Evolutionary conservation across 1,140 invertebrate genomes (phyloP), one percentile per base, ranked within the genome.

Genomic region (Lasioglossum baleicum): DNA sequence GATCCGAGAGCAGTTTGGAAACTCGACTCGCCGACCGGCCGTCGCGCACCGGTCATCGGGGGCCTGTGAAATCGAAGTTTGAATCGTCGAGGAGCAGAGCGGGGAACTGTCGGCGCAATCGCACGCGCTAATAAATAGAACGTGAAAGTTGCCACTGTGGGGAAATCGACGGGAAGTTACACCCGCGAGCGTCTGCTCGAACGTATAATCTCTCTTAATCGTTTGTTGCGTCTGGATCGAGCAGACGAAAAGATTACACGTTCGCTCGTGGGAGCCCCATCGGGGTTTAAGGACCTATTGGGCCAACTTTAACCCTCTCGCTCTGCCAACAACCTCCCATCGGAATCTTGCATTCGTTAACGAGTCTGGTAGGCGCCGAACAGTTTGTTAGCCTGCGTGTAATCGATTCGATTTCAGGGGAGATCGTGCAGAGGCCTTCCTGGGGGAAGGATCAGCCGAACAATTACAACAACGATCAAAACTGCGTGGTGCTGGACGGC

Each of bases 381-480:
- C 26, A 26, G 26, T 26, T 26, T 26, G 26, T 26, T 26, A 26
- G n/a, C n/a, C n/a, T n/a, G n/a, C n/a, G n/a, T n/a, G n/a, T 26
- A 20, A 58, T n/a, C 56, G 56, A n/a, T 58, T 17, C 20, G n/a
- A 2, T 85, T 88, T 82, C 88, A 97, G 97, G 96, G 35, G 95
- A 96, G 83, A 93, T 96, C 51, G 96, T 98, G 2, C 94, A 94
- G 15, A 96, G 95, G 82, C 97, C 97, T 8, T 94, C 96, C 1
- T 98, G 98, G 98, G 97, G 97, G 53, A 97, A 97, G 89, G 97
- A 98, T 87, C 98, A 99, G 88, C 98, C 98, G 0, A 98, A 98
- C 89, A 99, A 98, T 88, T 98, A 98, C 92, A 98, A 98, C 88
- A 97, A 97, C 0, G 97, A 98, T 88, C 98, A 99, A 91, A 98